Conservation (phyloP, 2,113 vertebrate genomes). For the Alosa alosa region DNA sequence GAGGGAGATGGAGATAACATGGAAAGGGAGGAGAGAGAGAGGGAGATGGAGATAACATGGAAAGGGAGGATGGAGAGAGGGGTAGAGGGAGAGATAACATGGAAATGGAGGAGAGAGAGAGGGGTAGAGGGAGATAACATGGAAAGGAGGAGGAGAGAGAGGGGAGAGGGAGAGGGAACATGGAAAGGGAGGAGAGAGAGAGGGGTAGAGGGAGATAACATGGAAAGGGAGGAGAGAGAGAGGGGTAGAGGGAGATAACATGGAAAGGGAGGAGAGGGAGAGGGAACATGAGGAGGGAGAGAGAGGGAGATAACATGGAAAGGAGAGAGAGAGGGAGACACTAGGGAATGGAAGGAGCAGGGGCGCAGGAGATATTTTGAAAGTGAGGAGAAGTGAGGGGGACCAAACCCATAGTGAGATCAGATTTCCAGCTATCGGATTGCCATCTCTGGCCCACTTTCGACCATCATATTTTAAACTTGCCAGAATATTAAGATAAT, state of each 20-base stretch:
- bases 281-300: too few species aligned
- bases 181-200: too few species aligned
- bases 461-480: too few species aligned
- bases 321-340: constrained; percentile 8
- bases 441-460: too few species aligned
- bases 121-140: too few species aligned
- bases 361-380: neutral
- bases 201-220: too few species aligned
- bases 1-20: neutral
- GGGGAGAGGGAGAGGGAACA: neutral
- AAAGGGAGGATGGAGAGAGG: neutral
- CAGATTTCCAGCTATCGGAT: too few species aligned
- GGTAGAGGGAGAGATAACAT: neutral
- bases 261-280: neutral
- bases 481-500: too few species aligned
- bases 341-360: neutral
- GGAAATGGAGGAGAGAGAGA: too few species aligned
- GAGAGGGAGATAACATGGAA: neutral
- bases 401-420: too few species aligned
- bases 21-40: neutral
- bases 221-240: too few species aligned
- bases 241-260: too few species aligned
- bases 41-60: neutral
- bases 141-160: neutral
- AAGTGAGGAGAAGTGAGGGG: neutral